phyloP scores from a whole-genome alignment of 2,113 vertebrate genomes.

The Mellivora capensis region DNA sequence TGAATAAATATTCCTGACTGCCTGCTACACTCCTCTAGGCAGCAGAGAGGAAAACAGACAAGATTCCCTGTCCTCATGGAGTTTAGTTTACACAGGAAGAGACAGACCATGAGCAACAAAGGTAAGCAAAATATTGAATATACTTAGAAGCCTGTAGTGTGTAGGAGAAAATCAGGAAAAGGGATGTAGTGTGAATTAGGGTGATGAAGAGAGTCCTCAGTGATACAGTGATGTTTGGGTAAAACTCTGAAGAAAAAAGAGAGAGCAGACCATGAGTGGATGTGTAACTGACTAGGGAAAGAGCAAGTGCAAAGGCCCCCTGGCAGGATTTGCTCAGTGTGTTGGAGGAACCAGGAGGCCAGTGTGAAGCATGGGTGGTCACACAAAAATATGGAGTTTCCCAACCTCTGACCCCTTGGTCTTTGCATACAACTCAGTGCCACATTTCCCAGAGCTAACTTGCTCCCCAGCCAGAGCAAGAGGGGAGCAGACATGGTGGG shows the following conservation, averaged over 20 bases:
- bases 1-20: not conserved
- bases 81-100: not conserved
- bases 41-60: not conserved
- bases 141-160: no score
- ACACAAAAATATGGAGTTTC: not conserved
- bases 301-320: not conserved
- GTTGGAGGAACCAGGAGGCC: not conserved
- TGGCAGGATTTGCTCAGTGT: not conserved
- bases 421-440: not conserved
- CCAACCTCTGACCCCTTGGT: not conserved
- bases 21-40: not conserved
- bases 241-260: not conserved
- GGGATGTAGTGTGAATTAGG: not conserved
- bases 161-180: not conserved
- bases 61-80: not conserved
- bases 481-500: rapidly evolving
- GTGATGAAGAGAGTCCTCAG: not conserved
- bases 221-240: not conserved
- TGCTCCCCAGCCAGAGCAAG: not conserved
- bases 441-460: not conserved
- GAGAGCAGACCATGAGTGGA: no score
- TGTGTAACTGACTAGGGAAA: rapidly evolving
- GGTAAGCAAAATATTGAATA: not conserved
- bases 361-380: no score
- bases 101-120: not conserved